A percentile compares a stretch with the other conserved stretches of the same genome.
These are phyloP conservation scores for Babylonia areolata DNA, from an alignment of 1,140 invertebrate species.

Conservation along the genomic window DNA sequence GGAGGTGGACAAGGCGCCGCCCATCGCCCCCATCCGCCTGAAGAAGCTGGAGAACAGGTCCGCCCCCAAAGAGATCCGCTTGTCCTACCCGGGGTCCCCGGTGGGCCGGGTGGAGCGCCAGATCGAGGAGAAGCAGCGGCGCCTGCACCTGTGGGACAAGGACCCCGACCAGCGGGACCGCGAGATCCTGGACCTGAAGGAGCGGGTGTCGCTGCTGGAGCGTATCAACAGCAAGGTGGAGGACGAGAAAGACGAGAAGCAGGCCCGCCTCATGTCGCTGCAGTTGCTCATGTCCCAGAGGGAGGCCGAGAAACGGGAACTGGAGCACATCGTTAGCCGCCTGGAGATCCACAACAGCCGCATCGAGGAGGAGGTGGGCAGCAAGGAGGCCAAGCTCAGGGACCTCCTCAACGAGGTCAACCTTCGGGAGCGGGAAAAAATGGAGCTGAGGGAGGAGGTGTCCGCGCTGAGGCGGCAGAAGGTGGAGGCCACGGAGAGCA, in stretches of 20 bases:
- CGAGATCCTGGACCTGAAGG: neutral
- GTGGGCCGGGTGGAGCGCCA: neutral
- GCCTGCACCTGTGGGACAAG: neutral
- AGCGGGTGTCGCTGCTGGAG: constrained; percentile 10
- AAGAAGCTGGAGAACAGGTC: constrained; percentile 15
- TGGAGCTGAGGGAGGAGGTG: constrained; percentile 6
- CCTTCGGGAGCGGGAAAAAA: neutral
- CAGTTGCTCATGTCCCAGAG: neutral
- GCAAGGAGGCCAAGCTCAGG: neutral
- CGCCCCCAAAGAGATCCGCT: neutral
- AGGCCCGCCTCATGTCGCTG: neutral
- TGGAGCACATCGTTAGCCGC: constrained; percentile 5
- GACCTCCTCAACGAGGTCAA: neutral
- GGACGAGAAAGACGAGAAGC: constrained; percentile 11
- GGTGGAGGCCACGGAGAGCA: constrained; percentile 2
- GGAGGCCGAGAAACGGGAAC: neutral
- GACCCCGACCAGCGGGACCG: neutral
- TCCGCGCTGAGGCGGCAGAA: neutral
- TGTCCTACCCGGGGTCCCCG: neutral
- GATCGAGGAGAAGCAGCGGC: constrained; percentile 21
- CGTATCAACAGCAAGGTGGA: neutral
- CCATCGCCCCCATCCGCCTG: neutral
- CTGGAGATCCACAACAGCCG: constrained; percentile 8
- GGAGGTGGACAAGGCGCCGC: neutral
- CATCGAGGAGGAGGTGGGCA: constrained; percentile 12